Conservation (phyloP, 2,113 vertebrate species). For the Panurus biarmicus region DNA sequence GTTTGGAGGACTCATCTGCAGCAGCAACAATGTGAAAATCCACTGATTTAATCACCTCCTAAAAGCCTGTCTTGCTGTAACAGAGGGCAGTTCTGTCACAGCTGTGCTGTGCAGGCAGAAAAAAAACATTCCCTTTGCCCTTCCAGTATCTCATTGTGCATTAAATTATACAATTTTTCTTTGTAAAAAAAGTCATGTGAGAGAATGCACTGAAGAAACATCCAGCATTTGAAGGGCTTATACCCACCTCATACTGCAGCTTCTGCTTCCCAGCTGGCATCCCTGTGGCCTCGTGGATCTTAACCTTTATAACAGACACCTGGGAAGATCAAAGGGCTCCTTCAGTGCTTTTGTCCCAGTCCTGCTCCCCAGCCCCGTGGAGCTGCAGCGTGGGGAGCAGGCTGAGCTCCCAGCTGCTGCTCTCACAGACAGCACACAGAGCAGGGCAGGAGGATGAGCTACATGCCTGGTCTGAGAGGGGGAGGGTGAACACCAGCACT, state of each 20-base stretch:
- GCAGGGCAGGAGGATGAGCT: not conserved
- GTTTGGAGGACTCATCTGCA: not conserved
- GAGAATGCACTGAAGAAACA: not conserved
- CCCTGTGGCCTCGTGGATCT: constrained; percentile 97
- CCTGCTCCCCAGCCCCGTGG: not conserved
- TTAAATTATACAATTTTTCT: not conserved
- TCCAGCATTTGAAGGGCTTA: not conserved
- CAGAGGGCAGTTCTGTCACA: not conserved
- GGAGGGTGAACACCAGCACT: constrained; percentile 91
- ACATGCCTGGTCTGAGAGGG: constrained; percentile 91
- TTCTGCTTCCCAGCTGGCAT: constrained; percentile 99
- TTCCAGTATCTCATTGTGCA: not conserved
- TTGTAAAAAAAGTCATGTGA: not conserved
- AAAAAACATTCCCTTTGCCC: not conserved
- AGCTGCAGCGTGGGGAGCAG: not conserved
- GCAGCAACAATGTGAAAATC: not conserved
- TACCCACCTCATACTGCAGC: constrained; percentile 90
- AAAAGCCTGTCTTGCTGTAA: not conserved
- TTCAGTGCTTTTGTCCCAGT: not conserved
- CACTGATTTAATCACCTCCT: not conserved
- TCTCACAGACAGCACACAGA: not conserved
- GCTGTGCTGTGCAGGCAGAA: not conserved
- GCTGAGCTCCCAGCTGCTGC: not conserved
- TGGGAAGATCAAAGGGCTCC: constrained; percentile 37
- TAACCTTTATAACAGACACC: constrained; percentile 99